Evolutionary conservation across 1,140 invertebrate genomes (phyloP).

Genomic region (Aphelenchoides besseyi): DNA sequence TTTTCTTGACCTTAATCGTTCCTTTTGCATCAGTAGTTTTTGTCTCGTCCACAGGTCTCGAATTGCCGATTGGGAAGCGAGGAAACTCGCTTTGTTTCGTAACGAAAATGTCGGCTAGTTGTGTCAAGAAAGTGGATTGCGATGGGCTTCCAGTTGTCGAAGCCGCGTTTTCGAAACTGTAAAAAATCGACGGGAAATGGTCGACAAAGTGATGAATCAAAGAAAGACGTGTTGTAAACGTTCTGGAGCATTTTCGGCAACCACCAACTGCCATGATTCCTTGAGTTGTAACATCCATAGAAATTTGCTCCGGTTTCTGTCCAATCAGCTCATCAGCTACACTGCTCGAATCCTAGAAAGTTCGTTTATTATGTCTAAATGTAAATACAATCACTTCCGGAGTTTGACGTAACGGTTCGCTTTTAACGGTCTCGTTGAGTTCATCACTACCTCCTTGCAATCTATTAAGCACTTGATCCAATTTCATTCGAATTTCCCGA

Average conservation of each 20-base stretch:
- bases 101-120: not conserved
- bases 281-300: constrained; percentile 22
- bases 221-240: constrained; percentile 40
- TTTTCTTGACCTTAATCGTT: too few relatives aligned
- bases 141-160: too few relatives aligned
- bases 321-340: too few relatives aligned
- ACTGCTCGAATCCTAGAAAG: too few relatives aligned
- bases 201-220: constrained; percentile 53
- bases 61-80: not conserved
- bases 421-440: not conserved
- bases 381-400: too few relatives aligned
- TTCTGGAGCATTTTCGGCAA: constrained; percentile 40
- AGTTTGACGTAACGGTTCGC: not conserved
- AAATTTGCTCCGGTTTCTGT: not conserved
- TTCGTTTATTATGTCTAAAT: too few relatives aligned
- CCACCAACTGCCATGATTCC: constrained; percentile 46
- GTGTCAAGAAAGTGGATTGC: not conserved
- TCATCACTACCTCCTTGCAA: not conserved
- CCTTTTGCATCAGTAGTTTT: not conserved
- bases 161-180: constrained; percentile 50
- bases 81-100: not conserved
- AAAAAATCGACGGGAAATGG: constrained; percentile 52
- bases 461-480: not conserved
- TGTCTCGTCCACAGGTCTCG: not conserved
- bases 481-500: not conserved